Conservation (phyloP, 1,140 invertebrate species). For the Diuraphis noxia region DNA sequence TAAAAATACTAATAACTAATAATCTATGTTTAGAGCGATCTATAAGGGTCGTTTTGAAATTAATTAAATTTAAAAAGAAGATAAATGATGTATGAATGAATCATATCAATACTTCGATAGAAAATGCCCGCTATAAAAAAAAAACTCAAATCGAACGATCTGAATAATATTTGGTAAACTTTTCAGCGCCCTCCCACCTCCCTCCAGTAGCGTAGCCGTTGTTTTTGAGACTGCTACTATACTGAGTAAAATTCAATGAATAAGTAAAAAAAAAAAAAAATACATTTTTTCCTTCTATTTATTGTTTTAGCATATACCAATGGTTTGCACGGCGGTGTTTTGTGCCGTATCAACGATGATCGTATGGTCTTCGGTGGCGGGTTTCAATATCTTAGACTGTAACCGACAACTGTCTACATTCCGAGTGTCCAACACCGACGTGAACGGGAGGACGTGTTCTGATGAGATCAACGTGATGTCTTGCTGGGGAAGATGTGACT, state of each 20-base stretch:
- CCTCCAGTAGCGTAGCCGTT: background rate
- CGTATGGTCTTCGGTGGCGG: constrained; percentile 22
- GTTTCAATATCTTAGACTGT: constrained; percentile 61
- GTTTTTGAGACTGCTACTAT: background rate
- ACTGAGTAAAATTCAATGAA: background rate
- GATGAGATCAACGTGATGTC: constrained; percentile 74
- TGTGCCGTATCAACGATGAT: background rate
- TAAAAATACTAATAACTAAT: background rate
- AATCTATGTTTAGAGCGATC: background rate
- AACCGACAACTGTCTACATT: constrained; percentile 62
- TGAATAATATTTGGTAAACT: background rate
- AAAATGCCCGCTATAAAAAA: background rate
- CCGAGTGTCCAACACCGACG: constrained; percentile 65
- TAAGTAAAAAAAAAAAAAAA: background rate
- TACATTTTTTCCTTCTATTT: background rate
- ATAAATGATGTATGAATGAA: too few relatives aligned
- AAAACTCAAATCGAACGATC: background rate
- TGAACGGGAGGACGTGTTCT: constrained; percentile 69
- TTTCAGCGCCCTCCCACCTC: background rate
- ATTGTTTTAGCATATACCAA: background rate
- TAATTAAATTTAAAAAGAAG: background rate
- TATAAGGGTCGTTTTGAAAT: background rate
- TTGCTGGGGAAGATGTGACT: constrained; percentile 82
- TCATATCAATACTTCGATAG: background rate
- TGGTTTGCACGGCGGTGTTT: background rate